Evolutionary conservation across 2,113 vertebrate species (phyloP), one percentile per base, ranked within the genome.

Genomic region (Cryptomyrus ogoouensis): DNA sequence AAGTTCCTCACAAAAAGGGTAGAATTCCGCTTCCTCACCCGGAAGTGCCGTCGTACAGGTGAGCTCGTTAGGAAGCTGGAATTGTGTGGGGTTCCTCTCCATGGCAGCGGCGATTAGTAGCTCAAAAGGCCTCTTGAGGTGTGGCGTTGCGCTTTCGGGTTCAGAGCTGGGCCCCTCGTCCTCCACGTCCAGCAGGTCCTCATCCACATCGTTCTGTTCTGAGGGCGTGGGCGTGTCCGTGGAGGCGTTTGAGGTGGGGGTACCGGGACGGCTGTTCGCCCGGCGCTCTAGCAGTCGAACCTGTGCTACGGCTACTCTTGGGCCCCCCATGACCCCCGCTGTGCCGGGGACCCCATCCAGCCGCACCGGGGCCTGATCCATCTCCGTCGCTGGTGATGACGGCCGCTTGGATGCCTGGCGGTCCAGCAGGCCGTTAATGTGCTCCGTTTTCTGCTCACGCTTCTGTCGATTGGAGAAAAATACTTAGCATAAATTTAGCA

Each of bases 1-100:
- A 10, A 13, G 17, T 21, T 83, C 31, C 70, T 77, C 12, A 39
- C 31, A 42, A 35, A 42, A 39, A 80, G 12, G 17, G 31, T 3
- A 39, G 35, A 9, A 15, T 83, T 44, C 19, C 17, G 15, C 39
- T 0, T 1, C 17, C 83, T 84, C 94, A 97, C 98, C 98, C 97
- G 98, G 98, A 94, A 99, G 97, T 94, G 98, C 97, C 89, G 98
- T 98, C 93, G 98, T 99, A 95, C 98, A 99, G 90, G 97, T 98
- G 93, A 99, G 97, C 94, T 99, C 98, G 49, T 97, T 99, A 92
- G 98, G 98, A 93, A 99, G 95, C 95, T 99, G 98, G 95, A 99
- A 99, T 92, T 99, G 98, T 21, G 98, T 99, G 83, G 98, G 98
- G 93, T 99, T 99, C 93, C 97, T 96, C 94, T 99, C 98, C 98